Base-by-base conservation (phyloP, 1,140 invertebrate species). In the Panagrolaimus sp. region DNA sequence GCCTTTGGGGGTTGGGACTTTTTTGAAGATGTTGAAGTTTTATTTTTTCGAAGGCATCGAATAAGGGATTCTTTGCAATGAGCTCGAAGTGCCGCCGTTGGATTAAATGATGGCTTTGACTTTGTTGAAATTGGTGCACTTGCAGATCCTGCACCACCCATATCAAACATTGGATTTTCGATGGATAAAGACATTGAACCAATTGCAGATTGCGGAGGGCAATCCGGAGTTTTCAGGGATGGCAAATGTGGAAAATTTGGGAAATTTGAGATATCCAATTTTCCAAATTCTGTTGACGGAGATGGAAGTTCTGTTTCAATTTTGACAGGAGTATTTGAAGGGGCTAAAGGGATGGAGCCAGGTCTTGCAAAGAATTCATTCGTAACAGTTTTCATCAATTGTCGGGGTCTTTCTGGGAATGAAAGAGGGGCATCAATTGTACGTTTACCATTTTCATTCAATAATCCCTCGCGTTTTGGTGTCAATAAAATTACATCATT, bases 381-480 rank as follows among this genome's bases (percentile, higher is more conserved):
- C 21, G 21, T 26, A 1, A 26, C 52, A 28, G 52, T 58, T 26
- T 58, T 58, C 15, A 21, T 21, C 10, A 58, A n/a, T 8, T 58
- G 52, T 10, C 63, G 28, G 15, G 63, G 63, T 43, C 63, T 21
- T 17, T 65, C 38, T 26, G 63, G 63, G 38, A 65, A 44, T 24
- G 24, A 44, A 43, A 65, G 63, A 1, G 63, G 63, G 1, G 63
- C 24, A 12, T 65, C 63, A 21, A 65, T 65, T 15, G 38, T 65
- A 9, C 63, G 24, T 38, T 65, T 65, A 24, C 63, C 63, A 43
- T 65, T 65, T 46, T 45, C 63, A 43, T 65, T 65, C 4, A 32
- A 28, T 5, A 46, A 24, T 8, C 24, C 15, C 15, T 65, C 63
- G 7, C 63, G 63, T 7, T 8, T 17, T 10, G n/a, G 26, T 38